Evolutionary conservation across 2,888 invertebrate species (phyloP).

Genomic region (Drosophila falleni): DNA sequence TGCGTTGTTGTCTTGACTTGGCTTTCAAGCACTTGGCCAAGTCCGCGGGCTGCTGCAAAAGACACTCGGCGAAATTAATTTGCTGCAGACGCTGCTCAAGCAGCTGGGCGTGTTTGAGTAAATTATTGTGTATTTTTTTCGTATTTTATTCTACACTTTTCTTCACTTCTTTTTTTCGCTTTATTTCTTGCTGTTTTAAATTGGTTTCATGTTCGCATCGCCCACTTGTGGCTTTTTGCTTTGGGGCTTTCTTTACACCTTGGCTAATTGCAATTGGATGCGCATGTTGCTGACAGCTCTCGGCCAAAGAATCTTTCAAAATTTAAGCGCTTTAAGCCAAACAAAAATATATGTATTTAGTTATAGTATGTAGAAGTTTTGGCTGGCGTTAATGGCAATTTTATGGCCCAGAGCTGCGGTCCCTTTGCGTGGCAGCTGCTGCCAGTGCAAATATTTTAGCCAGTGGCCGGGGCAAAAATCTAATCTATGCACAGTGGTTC

Average conservation of each 20-base stretch:
- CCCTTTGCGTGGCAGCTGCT: constrained; percentile 59
- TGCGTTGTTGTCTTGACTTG: constrained; percentile 20
- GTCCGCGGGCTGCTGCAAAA: constrained; percentile 58
- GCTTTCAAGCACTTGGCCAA: constrained; percentile 41
- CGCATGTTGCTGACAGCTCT: constrained; percentile 84
- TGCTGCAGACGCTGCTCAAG: constrained; percentile 69
- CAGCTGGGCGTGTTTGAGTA: constrained; percentile 78
- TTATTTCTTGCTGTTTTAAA: constrained; percentile 42
- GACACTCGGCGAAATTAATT: constrained; percentile 80
- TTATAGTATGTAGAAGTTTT: constrained; percentile 21
- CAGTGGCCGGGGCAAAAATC: constrained; percentile 57
- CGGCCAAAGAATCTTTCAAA: constrained; percentile 37
- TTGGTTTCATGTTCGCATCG: constrained; percentile 72
- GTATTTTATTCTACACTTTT: constrained; percentile 26
- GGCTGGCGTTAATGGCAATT: constrained; percentile 82
- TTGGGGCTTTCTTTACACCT: constrained; percentile 79
- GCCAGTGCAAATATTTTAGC: constrained; percentile 69
- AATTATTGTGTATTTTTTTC: constrained; percentile 35
- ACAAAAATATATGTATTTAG: constrained; percentile 5
- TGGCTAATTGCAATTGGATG: constrained; percentile 83
- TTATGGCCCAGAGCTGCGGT: constrained; percentile 78
- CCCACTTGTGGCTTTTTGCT: constrained; percentile 45
- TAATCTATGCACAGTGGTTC: constrained; percentile 80
- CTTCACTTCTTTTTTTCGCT: constrained; percentile 18
- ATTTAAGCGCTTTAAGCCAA: constrained; percentile 67